Evolutionary conservation across 2,113 vertebrate genomes (phyloP), one percentile per base, ranked within the genome.

Genomic region (Gobius niger): DNA sequence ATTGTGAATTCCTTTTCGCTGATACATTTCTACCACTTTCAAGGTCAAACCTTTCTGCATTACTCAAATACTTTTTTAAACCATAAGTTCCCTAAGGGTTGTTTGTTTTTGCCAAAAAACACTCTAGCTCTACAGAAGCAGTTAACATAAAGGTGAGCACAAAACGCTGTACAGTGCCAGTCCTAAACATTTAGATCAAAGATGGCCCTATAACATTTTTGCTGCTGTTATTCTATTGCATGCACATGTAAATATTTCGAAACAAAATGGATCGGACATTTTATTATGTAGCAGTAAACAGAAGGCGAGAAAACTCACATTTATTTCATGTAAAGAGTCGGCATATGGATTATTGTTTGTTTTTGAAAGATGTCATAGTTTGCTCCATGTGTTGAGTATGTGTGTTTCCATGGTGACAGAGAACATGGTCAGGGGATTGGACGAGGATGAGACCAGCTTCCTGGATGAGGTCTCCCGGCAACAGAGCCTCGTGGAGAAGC

Each of bases 371-470:
- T 67, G 46, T 63, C 46, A 41, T 75, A 72, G 57, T 62, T 79
- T 13, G 19, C 18, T 57, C 73, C 73, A 61, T 77, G 75, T 83
- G 64, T 71, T 84, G 73, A 77, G 52, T 63, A 75, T 75, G 73
- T 75, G 71, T 81, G 71, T 89, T 90, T 88, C 85, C 86, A 83
- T 76, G 80, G 88, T 75, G 81, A 80, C 93, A 99, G 98, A 96
- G 91, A 99, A 99, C 82, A 99, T 99, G 98, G 97, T 99, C 64
- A 96, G 96, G 90, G 96, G 97, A 75, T 93, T 99, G 87, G 95
- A 99, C 34, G 95, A 98, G 87, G 98, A 99, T 60, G 98, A 99
- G 90, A 91, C 90, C 1, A 93, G 94, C 89, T 99, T 99, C 90
- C 94, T 99, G 83, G 96, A 98, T 67, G 97, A 99, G 88, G 96